Evolutionary conservation across 2,113 vertebrate species (phyloP).

Genomic region (Clarias magur): DNA sequence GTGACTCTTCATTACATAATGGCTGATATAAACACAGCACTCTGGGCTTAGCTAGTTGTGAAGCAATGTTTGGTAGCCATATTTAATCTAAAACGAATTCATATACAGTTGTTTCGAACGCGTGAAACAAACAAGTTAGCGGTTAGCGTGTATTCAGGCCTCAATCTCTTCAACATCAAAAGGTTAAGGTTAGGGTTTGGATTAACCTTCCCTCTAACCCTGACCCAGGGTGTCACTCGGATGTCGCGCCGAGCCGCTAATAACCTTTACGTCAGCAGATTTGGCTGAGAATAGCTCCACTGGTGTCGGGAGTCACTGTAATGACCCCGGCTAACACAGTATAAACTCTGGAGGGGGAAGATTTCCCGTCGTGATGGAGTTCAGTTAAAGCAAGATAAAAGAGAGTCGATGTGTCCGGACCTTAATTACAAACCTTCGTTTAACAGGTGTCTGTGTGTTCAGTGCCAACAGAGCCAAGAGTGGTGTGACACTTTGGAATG

Average conservation of each 20-base stretch:
- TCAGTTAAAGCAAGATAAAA: neutral
- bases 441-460: neutral
- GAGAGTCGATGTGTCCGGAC: neutral
- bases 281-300: neutral
- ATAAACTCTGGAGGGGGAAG: neutral
- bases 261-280: neutral
- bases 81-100: neutral
- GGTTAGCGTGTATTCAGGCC: neutral
- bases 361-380: neutral
- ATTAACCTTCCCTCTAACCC: neutral
- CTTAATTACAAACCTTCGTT: neutral
- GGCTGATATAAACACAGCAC: neutral
- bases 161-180: neutral
- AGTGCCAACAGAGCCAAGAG: neutral
- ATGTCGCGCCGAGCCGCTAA: conserved; percentile 14
- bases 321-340: neutral
- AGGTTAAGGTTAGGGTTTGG: neutral
- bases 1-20: neutral
- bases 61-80: neutral
- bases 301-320: neutral
- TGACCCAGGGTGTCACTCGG: neutral
- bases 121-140: neutral
- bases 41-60: neutral
- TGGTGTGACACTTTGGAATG: neutral
- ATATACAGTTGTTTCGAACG: neutral